These are phyloP conservation scores for Lymantria dispar DNA, from an alignment of 2,888 invertebrate species.

Conservation along the genomic window DNA sequence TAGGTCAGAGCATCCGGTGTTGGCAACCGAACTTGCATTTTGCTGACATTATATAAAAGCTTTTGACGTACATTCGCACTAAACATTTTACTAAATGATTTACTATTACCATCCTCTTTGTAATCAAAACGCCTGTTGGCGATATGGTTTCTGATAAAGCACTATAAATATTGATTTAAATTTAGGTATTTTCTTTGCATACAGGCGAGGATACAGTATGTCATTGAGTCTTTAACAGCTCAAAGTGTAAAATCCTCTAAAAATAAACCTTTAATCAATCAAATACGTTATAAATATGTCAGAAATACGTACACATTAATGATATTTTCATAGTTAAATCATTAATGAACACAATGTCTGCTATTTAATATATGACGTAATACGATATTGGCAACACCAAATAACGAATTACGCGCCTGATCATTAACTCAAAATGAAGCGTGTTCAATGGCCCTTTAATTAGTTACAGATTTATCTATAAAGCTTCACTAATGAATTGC, in stretches of 20 bases:
- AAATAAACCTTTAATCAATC: no score
- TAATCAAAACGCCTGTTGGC: not conserved
- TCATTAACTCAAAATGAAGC: not conserved
- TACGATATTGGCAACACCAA: not conserved
- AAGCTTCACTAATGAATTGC: slow-evolving; percentile 26
- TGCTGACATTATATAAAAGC: slow-evolving; percentile 21
- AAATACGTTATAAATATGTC: not conserved
- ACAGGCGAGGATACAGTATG: no score
- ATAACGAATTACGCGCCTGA: not conserved
- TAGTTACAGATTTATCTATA: slow-evolving; percentile 17
- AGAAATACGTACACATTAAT: not conserved
- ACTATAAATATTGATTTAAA: not conserved
- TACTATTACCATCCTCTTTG: not conserved
- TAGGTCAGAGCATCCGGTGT: slow-evolving; percentile 25
- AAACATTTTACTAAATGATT: slow-evolving; percentile 3
- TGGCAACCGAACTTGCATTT: slow-evolving; percentile 22
- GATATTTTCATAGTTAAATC: not conserved
- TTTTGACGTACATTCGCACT: slow-evolving; percentile 14
- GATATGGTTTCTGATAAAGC: not conserved
- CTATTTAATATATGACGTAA: not conserved
- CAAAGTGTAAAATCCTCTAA: no score
- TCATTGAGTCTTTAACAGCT: no score
- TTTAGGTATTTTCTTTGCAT: no score
- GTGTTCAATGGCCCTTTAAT: slow-evolving; percentile 22
- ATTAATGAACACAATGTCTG: not conserved